Conservation (phyloP, 2,113 vertebrate genomes). For the Odontophorus gujanensis region DNA sequence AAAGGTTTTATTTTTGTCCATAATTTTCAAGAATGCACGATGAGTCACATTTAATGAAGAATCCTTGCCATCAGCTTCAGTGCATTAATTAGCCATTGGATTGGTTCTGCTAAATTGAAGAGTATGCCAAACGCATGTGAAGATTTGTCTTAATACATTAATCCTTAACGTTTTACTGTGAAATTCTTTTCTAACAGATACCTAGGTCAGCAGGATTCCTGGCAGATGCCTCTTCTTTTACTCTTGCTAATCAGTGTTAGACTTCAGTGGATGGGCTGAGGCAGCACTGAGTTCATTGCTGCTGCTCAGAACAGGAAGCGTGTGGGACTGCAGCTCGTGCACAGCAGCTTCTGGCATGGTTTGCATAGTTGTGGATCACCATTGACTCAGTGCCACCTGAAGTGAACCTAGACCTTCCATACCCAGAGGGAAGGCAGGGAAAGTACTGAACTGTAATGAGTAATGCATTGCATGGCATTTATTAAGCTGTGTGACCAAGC, state of each 20-base stretch:
- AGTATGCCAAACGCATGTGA: neutral
- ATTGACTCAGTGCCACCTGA: neutral
- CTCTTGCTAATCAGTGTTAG: neutral
- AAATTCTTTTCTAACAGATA: neutral
- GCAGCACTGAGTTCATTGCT: neutral
- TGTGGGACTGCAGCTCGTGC: neutral
- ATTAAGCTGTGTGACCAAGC: rapidly evolving
- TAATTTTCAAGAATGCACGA: neutral
- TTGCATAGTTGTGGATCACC: neutral
- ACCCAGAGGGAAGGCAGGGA: neutral
- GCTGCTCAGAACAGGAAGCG: neutral
- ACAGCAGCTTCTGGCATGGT: neutral
- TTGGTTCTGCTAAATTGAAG: neutral
- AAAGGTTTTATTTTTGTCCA: neutral
- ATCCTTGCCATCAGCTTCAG: neutral
- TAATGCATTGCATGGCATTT: neutral
- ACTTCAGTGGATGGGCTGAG: rapidly evolving
- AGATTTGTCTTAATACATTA: neutral
- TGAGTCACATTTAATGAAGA: neutral
- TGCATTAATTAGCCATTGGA: neutral
- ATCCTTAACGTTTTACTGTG: neutral
- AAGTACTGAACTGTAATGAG: rapidly evolving
- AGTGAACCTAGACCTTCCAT: neutral
- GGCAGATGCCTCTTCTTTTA: neutral
- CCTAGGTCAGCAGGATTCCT: neutral